phyloP scores from a whole-genome alignment of 2,888 invertebrate genomes.

The Mellilla xanthometata region DNA sequence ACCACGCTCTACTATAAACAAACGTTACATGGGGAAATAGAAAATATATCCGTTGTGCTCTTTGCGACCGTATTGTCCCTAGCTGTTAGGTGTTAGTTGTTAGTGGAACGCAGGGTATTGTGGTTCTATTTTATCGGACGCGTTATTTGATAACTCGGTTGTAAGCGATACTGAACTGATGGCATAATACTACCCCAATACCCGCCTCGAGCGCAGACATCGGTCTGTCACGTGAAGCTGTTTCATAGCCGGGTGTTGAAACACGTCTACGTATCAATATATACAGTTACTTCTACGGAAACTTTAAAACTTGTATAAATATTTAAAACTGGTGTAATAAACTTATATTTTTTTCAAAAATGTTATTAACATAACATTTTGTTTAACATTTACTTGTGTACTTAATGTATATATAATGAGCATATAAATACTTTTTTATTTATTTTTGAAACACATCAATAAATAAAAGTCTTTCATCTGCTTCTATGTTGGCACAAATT shows the following conservation, averaged over 20 bases:
- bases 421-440: too few relatives aligned
- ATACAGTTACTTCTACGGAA: too few relatives aligned
- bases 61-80: slow-evolving; percentile 78
- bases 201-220: slow-evolving; percentile 67
- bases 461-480: too few relatives aligned
- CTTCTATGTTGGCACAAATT: too few relatives aligned
- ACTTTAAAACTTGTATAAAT: too few relatives aligned
- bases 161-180: slow-evolving; percentile 61
- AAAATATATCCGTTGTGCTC: slow-evolving; percentile 56
- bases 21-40: slow-evolving; percentile 9
- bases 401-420: too few relatives aligned
- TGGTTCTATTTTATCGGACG: slow-evolving; percentile 79
- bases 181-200: slow-evolving; percentile 80
- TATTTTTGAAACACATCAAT: too few relatives aligned
- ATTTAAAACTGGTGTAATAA: too few relatives aligned
- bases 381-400: too few relatives aligned
- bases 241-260: slow-evolving; percentile 48
- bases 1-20: too few relatives aligned
- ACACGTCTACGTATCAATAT: not conserved
- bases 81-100: slow-evolving; percentile 77
- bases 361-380: too few relatives aligned
- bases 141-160: slow-evolving; percentile 67
- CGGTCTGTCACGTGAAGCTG: slow-evolving; percentile 60
- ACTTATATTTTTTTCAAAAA: too few relatives aligned
- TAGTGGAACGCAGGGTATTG: slow-evolving; percentile 80